Evolutionary conservation across 2,888 invertebrate genomes (phyloP), one percentile per base, ranked within the genome.

Genomic region (Microdon myrmicae): DNA sequence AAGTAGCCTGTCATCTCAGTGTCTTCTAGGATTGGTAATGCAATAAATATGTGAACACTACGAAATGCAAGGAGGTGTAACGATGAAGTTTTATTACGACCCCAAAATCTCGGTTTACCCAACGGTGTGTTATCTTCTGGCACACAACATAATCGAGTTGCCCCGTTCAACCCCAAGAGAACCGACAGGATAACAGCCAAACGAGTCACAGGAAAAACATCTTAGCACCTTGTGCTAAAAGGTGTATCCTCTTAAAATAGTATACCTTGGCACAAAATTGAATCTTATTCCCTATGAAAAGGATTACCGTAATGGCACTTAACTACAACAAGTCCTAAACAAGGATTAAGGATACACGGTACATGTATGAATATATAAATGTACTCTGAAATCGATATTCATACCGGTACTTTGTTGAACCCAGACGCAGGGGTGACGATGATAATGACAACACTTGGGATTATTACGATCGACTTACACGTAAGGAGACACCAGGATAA

Each of bases 291-390:
- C 17, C 47, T 41, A 56, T 48, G 37, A 41, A 64, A 56, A 31
- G 51, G 38, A 51, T 58, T 53, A 56, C 51, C 37, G 25, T 51
- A 32, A 48, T 29, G 38, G 48, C 56, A 47, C 51, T 51, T 43
- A 43, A 51, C 35, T 37, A 56, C 51, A 58, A 45, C 47, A 45
- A 41, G 56, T 35, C 44, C 51, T 51, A 56, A 64, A 49, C 44
- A 47, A 64, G 43, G 64, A 64, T 58, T 64, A 56, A 38, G 64
- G 45, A 56, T 51, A 58, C 51, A 53, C 51, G 51, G 53, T 64
- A 51, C 56, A 64, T 56, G 64, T 64, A 64, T 64, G 64, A 64
- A 64, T 64, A 64, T 45, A 47, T 64, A 41, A 56, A 47, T 23
- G 12, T 23, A 22, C 39, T 19, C 8, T 13, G 35, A 22, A 64